Base-by-base conservation (phyloP, 2,113 vertebrate species). In the Muntiacus muntjak region DNA sequence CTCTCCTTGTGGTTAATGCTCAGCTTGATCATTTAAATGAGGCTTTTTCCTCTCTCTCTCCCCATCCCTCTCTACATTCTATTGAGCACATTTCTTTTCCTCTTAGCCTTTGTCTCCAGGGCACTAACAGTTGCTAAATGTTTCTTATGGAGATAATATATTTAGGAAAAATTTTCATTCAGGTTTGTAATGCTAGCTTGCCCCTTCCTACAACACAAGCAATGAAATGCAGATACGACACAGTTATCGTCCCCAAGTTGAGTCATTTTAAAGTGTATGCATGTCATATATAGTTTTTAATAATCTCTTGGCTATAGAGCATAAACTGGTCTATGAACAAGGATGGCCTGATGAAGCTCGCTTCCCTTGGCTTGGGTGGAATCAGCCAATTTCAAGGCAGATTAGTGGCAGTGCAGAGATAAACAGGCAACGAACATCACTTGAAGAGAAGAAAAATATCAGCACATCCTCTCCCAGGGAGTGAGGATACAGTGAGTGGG, bases 341-440 rank as follows among this genome's bases (percentile, higher is more conserved):
- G 98, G 97, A 98, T 36, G 82, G 94, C 95, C 97, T 98, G 97
- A 98, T 98, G 98, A 98, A 98, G 97, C 97, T 98, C 50, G 33
- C 97, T 98, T 98, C 96, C 5, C 0, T 98, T 89, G 98, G 86
- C 96, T 98, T 95, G 97, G 97, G 93, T 79, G 93, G 97, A 99
- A 98, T 98, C 98, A 98, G 97, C 97, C 98, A 99, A 98, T 99
- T 99, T 99, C 98, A 99, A 98, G 98, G 98, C 2, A 88, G 98
- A 98, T 99, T 98, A 99, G 96, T 98, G 98, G 98, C 98, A 98
- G 91, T 7, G 43, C 91, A 96, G 94, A 96, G 97, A 96, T 98
- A 98, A 98, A 97, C 96, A 97, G 98, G 96, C 81, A 62, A 94
- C 83, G 76, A 98, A 96, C 85, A 81, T 98, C 95, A 97, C 90